Evolutionary conservation across 2,113 vertebrate species (phyloP).

Genomic region (Hassar affinis): DNA sequence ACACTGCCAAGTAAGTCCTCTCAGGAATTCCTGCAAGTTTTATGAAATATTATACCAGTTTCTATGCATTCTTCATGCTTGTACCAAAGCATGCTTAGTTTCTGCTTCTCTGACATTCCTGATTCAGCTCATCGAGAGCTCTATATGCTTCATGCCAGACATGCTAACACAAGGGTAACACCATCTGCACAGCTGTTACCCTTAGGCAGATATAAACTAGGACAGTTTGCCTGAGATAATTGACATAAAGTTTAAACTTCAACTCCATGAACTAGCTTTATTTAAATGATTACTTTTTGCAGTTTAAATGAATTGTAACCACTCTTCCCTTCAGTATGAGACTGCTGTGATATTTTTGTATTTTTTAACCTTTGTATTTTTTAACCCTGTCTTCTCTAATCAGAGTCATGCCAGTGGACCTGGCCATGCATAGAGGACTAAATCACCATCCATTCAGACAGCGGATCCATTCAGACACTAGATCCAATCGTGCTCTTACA

Average conservation of each 20-base stretch:
- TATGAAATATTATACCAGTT: neutral
- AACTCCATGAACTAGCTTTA: too few relatives aligned
- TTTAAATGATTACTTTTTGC: too few relatives aligned
- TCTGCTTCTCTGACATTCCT: neutral
- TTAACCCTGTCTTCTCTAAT: slow-evolving; percentile 24
- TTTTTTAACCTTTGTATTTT: too few relatives aligned
- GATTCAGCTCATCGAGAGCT: neutral
- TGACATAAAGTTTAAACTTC: too few relatives aligned
- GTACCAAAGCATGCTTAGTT: neutral
- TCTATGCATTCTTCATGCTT: neutral
- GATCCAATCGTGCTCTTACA: neutral
- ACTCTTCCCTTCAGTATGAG: neutral
- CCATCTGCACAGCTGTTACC: neutral
- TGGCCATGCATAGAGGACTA: slow-evolving; percentile 60
- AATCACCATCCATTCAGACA: neutral
- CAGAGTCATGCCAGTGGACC: slow-evolving; percentile 69
- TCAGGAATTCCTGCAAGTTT: neutral
- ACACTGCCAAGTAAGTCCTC: slow-evolving; percentile 22
- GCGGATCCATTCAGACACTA: neutral
- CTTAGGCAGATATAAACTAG: neutral
- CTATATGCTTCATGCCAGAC: neutral
- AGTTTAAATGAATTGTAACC: neutral
- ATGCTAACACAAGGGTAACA: neutral
- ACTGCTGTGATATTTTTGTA: neutral
- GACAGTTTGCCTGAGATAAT: too few relatives aligned